Conservation (phyloP, 2,113 vertebrate genomes). For the Poicephalus meyeri region DNA sequence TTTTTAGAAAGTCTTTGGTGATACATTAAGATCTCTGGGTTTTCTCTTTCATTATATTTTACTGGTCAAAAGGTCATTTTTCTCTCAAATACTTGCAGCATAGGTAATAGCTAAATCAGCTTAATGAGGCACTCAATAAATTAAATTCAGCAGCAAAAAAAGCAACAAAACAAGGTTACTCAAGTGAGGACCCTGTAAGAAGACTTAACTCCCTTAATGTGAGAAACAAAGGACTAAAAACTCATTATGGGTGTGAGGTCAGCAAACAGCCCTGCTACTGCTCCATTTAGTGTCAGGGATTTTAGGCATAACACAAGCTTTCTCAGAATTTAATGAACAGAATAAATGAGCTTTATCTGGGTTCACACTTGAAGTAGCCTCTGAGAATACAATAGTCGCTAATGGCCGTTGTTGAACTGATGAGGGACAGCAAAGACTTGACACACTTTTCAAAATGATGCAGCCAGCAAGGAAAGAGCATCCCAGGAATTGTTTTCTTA, state of each 20-base stretch:
- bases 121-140: not conserved
- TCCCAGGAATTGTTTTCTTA: not conserved
- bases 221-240: not conserved
- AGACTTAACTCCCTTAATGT: not conserved
- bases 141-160: not conserved
- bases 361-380: not conserved
- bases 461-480: not conserved
- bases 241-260: not conserved
- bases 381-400: not conserved
- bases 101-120: not conserved
- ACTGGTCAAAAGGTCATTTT: not conserved
- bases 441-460: not conserved
- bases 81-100: not conserved
- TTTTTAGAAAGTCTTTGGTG: not conserved
- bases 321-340: not conserved
- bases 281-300: not conserved
- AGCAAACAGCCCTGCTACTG: not conserved
- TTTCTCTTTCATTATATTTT: not conserved
- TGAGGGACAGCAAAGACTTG: not conserved
- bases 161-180: not conserved
- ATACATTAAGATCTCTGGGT: accelerated
- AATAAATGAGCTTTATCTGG: not conserved
- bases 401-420: accelerated
- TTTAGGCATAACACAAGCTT: not conserved
- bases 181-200: not conserved